Evolutionary conservation across 2,797 vertebrate species (phyloP).

Genomic region (Hydrolagus colliei): DNA sequence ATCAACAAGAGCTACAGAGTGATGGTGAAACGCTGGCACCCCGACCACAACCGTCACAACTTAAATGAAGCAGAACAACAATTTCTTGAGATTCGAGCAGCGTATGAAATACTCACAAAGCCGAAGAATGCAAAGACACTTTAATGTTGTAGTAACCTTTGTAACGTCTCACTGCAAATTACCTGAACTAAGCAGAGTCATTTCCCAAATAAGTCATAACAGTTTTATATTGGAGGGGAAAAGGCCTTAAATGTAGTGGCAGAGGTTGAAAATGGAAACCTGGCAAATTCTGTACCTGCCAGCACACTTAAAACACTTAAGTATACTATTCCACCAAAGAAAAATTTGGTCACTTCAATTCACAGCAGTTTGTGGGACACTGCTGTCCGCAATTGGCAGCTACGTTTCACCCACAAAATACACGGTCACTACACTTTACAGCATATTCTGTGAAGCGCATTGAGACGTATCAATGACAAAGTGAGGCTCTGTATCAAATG

Average conservation of each 20-base stretch:
- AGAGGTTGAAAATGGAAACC: too few species aligned
- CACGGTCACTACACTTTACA: too few species aligned
- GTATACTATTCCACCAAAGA: too few species aligned
- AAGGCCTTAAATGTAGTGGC: background rate
- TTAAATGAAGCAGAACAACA: constrained; percentile 61
- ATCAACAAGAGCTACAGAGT: constrained; percentile 69
- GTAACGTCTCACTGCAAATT: background rate
- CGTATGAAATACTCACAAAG: constrained; percentile 64
- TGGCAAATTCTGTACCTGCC: too few species aligned
- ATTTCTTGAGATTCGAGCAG: constrained; percentile 76
- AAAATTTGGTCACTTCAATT: too few species aligned
- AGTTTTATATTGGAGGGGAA: background rate
- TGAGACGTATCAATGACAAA: too few species aligned
- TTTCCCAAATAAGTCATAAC: background rate
- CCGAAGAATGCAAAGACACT: constrained; percentile 32
- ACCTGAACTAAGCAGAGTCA: background rate
- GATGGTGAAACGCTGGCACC: constrained; percentile 77
- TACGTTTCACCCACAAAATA: too few species aligned
- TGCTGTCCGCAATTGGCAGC: too few species aligned
- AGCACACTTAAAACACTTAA: too few species aligned
- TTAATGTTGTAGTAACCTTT: background rate
- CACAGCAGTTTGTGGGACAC: too few species aligned
- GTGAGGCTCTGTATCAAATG: too few species aligned
- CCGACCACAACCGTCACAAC: constrained; percentile 71
- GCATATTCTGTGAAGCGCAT: too few species aligned